Conservation (phyloP, 2,797 vertebrate species). For the Oreochromis grahami region DNA sequence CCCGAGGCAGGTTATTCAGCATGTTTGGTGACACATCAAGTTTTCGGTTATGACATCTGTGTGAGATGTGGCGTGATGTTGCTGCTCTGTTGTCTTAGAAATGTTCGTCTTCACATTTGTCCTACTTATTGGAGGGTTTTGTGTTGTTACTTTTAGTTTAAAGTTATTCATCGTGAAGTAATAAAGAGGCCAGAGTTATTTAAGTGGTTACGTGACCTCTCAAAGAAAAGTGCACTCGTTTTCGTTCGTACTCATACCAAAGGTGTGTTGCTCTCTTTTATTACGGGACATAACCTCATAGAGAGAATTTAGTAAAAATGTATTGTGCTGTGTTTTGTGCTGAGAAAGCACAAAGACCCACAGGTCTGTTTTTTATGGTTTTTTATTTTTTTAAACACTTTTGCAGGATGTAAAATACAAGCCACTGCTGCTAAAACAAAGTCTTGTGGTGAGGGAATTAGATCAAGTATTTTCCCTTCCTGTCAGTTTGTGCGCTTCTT, state of each 20-base stretch:
- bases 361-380: background rate
- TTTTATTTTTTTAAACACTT: accelerated
- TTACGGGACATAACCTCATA: background rate
- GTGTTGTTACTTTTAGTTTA: background rate
- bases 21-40: slow-evolving; percentile 16
- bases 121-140: background rate
- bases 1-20: background rate
- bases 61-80: slow-evolving; percentile 4
- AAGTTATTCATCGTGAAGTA: background rate
- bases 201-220: background rate
- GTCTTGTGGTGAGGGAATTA: background rate
- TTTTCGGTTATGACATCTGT: slow-evolving; percentile 44
- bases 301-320: background rate
- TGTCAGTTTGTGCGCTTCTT: background rate
- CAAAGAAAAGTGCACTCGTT: background rate
- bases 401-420: background rate
- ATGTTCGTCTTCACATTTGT: background rate
- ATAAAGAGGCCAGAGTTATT: background rate
- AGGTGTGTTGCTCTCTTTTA: background rate
- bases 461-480: background rate
- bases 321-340: background rate
- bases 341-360: background rate
- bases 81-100: background rate
- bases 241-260: background rate
- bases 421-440: background rate